Percentiles rank a stretch among this genome's conserved stretches.
phyloP scores from a whole-genome alignment of 2,797 vertebrate species.

The Gymnodraco acuticeps region DNA sequence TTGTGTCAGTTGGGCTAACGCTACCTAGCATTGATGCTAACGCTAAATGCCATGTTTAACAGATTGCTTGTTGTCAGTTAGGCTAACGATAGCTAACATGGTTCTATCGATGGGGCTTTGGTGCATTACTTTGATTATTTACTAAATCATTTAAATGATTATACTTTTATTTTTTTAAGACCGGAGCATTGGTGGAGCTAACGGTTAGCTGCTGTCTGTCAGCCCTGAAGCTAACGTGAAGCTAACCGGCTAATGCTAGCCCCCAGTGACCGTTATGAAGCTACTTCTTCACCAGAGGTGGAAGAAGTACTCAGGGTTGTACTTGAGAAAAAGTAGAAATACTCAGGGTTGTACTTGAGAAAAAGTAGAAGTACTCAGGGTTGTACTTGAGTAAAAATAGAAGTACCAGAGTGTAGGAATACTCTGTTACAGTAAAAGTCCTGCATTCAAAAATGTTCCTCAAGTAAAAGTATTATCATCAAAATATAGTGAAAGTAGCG shows the following conservation, averaged over 20 bases:
- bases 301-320: too few species aligned
- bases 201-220: conserved; percentile 15
- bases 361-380: too few species aligned
- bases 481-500: too few species aligned
- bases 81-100: background rate
- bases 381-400: too few species aligned
- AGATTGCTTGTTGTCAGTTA: background rate
- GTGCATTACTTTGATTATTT: rapidly evolving
- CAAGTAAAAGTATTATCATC: too few species aligned
- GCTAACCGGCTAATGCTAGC: conserved; percentile 49
- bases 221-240: background rate
- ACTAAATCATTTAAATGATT: rapidly evolving
- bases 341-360: too few species aligned
- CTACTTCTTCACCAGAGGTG: background rate
- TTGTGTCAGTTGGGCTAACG: conserved; percentile 26
- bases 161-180: background rate
- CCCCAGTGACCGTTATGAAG: background rate
- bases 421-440: too few species aligned
- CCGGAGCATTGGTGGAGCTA: background rate
- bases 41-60: background rate
- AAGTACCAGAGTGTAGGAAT: too few species aligned
- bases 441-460: too few species aligned
- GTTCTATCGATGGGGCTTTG: rapidly evolving
- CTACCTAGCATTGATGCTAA: conserved; percentile 53
- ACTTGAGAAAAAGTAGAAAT: too few species aligned